These are phyloP conservation scores for Porites lobata DNA, from an alignment of 92 coral and sea anemone species.

Conservation along the genomic window DNA sequence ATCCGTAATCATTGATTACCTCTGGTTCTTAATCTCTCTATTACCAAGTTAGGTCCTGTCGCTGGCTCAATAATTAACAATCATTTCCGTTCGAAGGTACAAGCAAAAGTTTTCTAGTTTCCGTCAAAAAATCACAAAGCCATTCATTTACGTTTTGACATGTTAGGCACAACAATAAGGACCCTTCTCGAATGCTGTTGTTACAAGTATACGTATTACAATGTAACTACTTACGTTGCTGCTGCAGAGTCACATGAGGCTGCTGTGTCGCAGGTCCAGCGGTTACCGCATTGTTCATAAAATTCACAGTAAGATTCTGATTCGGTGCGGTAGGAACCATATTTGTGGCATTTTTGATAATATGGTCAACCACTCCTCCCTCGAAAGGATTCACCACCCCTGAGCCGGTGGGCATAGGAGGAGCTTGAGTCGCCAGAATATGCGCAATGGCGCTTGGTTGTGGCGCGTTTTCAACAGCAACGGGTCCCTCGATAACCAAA, in stretches of 20 bases:
- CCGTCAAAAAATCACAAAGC: no score
- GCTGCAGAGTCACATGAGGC: constrained; percentile 45
- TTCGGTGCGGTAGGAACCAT: constrained; percentile 33
- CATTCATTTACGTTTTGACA: no score
- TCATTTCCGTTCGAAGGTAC: no score
- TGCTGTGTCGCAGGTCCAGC: constrained; percentile 19
- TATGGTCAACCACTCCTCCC: constrained; percentile 45
- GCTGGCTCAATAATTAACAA: no score
- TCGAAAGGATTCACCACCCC: constrained; percentile 54
- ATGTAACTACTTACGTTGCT: constrained; percentile 44
- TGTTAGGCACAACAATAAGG: no score
- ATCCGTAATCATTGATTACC: no score
- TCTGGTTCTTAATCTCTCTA: no score
- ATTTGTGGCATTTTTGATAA: constrained; percentile 41
- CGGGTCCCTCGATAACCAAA: background rate
- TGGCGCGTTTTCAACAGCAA: constrained; percentile 2
- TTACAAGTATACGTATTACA: background rate
- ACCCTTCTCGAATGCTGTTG: no score
- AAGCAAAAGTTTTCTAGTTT: no score
- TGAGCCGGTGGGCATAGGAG: constrained; percentile 46
- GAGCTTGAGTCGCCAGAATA: constrained; percentile 35
- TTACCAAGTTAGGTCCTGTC: no score
- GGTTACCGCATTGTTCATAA: constrained; percentile 16
- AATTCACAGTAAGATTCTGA: constrained; percentile 49
- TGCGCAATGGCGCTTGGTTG: constrained; percentile 6